These are phyloP conservation scores for Aphidoletes aphidimyza DNA, from an alignment of 2,888 invertebrate species.

Conservation along the genomic window DNA sequence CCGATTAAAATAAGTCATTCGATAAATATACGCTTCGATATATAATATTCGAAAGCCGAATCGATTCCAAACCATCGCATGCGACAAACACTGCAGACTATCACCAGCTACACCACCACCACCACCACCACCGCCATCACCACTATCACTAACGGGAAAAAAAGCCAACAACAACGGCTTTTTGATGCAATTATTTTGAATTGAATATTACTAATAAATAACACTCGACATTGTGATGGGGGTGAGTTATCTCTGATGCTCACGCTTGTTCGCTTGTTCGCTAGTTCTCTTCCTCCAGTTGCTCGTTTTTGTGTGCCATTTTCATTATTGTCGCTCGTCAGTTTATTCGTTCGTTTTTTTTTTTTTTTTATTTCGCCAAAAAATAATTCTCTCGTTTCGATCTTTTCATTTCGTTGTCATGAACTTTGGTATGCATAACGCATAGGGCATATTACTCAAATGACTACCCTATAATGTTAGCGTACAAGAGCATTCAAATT, in stretches of 20 bases:
- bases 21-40: constrained; percentile 15
- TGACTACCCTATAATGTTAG: constrained; percentile 21
- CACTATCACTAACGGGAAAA: background rate
- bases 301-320: background rate
- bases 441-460: constrained; percentile 26
- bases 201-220: constrained; percentile 42
- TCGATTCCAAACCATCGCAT: background rate
- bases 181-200: constrained; percentile 34
- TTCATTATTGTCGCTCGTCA: background rate
- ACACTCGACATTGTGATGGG: background rate
- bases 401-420: constrained; percentile 20
- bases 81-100: background rate
- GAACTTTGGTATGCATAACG: constrained; percentile 36
- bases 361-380: too few species aligned
- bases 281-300: background rate
- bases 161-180: background rate
- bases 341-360: too few species aligned
- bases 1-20: constrained; percentile 18
- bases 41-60: background rate
- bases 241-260: constrained; percentile 13
- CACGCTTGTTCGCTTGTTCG: background rate
- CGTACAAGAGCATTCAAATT: constrained; percentile 15
- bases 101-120: too few species aligned
- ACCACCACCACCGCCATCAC: too few species aligned
- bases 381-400: constrained; percentile 24